Evolutionary conservation across 2,797 vertebrate genomes (phyloP), one percentile per base, ranked within the genome.

Genomic region (Scolopax bukidnonensis): DNA sequence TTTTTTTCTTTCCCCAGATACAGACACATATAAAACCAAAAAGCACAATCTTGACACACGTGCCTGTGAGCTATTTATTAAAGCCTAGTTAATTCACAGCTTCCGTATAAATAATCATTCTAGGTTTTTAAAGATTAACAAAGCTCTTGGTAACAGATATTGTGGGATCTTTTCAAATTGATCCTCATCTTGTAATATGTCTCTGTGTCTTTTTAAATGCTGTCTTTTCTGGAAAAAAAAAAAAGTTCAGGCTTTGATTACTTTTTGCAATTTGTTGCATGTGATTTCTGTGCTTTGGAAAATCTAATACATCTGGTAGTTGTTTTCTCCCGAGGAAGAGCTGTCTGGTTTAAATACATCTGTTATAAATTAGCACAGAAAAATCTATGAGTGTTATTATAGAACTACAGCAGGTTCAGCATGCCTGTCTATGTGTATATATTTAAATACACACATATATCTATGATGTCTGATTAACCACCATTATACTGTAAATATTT

Each of bases 71-170:
- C 95, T 94, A 82, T 89, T 97, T 95, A 92, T 95, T 90, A 90
- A 92, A 89, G 78, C 74, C 84, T 69, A 70, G 76, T 94, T 96
- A 91, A 96, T 92, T 93, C 88, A 90, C 70, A 27, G 73, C 73
- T 76, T 89, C 86, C 2, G 10, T 92, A 87, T 94, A 95, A 96
- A 89, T 84, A 94, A 89, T 88, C 85, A 91, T 93, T 95, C 89
- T 81, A 87, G 74, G 61, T 92, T 97, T 97, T 97, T 94, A 93
- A 96, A 93, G 85, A 95, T 95, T 89, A 96, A 92, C 86, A 93
- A 87, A 93, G 91, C 65, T 95, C 86, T 84, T 77, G 82, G 82
- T 91, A 89, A 93, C 48, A 95, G 91, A 91, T 95, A 96, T 77
- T 85, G 85, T n/a, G 89, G 73, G 87, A 93, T 95, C 87, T 96